Conservation (phyloP, 1,140 invertebrate species). For the Zaprionus vittiger region DNA sequence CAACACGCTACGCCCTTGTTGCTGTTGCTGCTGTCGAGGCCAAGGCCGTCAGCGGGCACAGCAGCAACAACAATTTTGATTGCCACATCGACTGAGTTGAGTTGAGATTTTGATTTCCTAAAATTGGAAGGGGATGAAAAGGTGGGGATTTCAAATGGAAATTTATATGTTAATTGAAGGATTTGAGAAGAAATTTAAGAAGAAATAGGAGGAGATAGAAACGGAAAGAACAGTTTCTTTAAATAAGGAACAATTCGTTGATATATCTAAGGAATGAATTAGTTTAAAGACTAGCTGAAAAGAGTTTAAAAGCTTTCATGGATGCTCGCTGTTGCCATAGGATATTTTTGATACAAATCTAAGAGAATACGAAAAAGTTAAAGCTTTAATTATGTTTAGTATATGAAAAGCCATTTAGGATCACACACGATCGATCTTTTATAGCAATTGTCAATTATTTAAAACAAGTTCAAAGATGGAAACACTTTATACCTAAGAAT, state of each 20-base stretch:
- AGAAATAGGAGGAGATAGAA: neutral
- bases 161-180: neutral
- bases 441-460: too few species aligned
- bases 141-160: neutral
- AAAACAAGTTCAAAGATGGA: too few species aligned
- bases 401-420: too few species aligned
- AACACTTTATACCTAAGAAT: neutral
- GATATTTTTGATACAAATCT: too few species aligned
- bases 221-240: neutral
- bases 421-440: too few species aligned
- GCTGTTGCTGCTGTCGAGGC: constrained; percentile 15
- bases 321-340: too few species aligned
- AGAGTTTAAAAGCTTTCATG: too few species aligned
- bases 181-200: neutral
- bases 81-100: constrained; percentile 24
- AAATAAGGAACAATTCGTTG: neutral
- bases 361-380: too few species aligned
- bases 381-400: too few species aligned
- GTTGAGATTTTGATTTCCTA: constrained; percentile 17
- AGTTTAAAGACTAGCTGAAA: too few species aligned
- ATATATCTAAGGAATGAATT: too few species aligned
- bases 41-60: constrained; percentile 31
- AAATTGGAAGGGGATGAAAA: neutral
- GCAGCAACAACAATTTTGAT: constrained; percentile 9
- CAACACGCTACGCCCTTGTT: neutral